Percentiles rank a stretch among this genome's conserved stretches.
Conservation (phyloP, 2,888 invertebrate genomes). For the Tethea ocularis region DNA sequence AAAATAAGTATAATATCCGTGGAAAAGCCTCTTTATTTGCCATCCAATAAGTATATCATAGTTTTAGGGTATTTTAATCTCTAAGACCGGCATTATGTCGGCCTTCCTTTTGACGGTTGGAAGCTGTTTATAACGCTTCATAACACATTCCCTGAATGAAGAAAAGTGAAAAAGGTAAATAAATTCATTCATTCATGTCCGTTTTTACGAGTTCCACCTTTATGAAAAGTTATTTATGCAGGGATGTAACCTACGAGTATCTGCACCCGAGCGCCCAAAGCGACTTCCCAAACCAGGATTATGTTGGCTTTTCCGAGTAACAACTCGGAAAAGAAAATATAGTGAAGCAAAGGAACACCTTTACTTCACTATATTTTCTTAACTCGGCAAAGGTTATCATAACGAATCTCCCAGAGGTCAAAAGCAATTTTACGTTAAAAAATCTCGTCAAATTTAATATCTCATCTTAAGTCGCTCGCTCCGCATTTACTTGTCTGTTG, state of each 20-base stretch:
- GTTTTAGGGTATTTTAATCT: too few relatives aligned
- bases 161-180: background rate
- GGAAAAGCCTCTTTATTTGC: too few relatives aligned
- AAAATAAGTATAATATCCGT: too few relatives aligned
- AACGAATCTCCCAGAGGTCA: conserved; percentile 11
- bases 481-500: conserved; percentile 16
- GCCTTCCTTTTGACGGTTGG: background rate
- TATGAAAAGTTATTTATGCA: conserved; percentile 18
- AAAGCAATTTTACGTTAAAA: conserved; percentile 26
- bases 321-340: too few relatives aligned
- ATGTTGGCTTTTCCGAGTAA: conserved; percentile 43
- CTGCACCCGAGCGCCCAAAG: conserved; percentile 28
- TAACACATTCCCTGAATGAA: background rate
- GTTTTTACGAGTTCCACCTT: conserved; percentile 14
- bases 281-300: conserved; percentile 63
- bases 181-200: conserved; percentile 1
- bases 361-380: conserved; percentile 36
- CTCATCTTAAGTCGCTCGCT: background rate
- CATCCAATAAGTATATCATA: too few relatives aligned
- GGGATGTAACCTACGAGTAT: conserved; percentile 30
- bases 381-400: background rate
- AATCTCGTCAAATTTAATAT: conserved; percentile 17
- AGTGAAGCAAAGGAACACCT: too few relatives aligned
- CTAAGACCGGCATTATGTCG: background rate
- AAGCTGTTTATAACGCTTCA: background rate